A percentile compares a stretch with the other conserved stretches of the same genome.
Conservation (phyloP, 2,888 invertebrate genomes). For the Pandemis cinnamomeana region DNA sequence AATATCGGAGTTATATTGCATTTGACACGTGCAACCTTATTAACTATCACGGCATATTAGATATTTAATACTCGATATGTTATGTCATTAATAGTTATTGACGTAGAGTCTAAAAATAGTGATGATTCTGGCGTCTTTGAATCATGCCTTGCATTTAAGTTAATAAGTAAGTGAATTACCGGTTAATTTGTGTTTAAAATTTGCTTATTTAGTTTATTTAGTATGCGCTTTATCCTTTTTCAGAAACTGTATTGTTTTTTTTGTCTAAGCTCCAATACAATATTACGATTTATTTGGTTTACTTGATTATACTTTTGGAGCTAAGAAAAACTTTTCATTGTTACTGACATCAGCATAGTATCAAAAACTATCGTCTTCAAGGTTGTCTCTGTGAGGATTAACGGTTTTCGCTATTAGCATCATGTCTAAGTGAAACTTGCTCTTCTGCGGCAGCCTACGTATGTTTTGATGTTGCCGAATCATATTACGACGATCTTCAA, state of each 20-base stretch:
- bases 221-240: not conserved
- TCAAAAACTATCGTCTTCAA: constrained; percentile 6
- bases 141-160: constrained; percentile 49
- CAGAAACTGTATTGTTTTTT: not conserved
- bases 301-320: not conserved
- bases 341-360: not conserved
- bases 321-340: not conserved
- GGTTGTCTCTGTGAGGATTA: constrained; percentile 32
- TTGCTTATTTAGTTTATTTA: not conserved
- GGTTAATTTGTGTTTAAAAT: not conserved
- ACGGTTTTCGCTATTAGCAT: constrained; percentile 26
- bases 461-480: constrained; percentile 7
- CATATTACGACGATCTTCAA: constrained; percentile 4
- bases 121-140: constrained; percentile 57
- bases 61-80: constrained; percentile 30
- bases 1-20: constrained; percentile 25
- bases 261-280: not conserved
- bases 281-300: not conserved
- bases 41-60: constrained; percentile 24
- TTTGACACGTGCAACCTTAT: constrained; percentile 41
- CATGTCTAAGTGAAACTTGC: constrained; percentile 14
- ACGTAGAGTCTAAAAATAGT: constrained; percentile 63
- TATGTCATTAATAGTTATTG: constrained; percentile 56
- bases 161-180: not conserved
- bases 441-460: constrained; percentile 1